phyloP scores from a whole-genome alignment of 1,140 invertebrate genomes.

The Sminthurinus signatus region DNA sequence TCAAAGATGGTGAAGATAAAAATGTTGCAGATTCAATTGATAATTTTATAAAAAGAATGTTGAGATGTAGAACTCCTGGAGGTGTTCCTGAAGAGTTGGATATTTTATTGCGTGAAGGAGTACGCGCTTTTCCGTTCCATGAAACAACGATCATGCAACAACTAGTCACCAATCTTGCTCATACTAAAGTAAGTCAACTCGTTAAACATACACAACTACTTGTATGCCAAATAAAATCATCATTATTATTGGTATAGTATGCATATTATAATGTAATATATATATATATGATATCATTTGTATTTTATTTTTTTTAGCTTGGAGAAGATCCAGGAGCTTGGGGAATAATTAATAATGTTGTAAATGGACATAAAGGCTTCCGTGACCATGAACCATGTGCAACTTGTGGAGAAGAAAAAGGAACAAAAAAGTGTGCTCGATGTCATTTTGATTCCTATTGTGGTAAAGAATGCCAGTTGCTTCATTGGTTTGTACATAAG shows the following conservation, averaged over 20 bases:
- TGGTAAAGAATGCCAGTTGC: slow-evolving; percentile 82
- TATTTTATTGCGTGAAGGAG: slow-evolving; percentile 68
- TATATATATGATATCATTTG: no score
- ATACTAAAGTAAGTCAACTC: slow-evolving; percentile 56
- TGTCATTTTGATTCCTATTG: slow-evolving; percentile 93
- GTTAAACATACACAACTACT: no score
- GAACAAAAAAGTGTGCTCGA: slow-evolving; percentile 87
- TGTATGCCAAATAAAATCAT: background rate
- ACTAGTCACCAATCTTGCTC: slow-evolving; percentile 63
- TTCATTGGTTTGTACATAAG: slow-evolving; percentile 96
- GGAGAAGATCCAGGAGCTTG: slow-evolving; percentile 54
- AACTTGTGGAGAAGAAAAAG: slow-evolving; percentile 82
- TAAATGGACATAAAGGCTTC: slow-evolving; percentile 79
- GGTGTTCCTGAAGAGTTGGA: slow-evolving; percentile 72
- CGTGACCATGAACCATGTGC: slow-evolving; percentile 66
- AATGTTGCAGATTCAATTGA: slow-evolving; percentile 41
- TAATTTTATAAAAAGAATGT: slow-evolving; percentile 48
- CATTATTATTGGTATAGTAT: background rate
- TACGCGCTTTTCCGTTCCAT: slow-evolving; percentile 79
- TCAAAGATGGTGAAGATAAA: slow-evolving; percentile 6
- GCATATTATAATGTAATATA: background rate
- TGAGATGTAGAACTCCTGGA: slow-evolving; percentile 68
- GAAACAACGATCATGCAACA: slow-evolving; percentile 80
- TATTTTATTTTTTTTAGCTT: slow-evolving; percentile 39
- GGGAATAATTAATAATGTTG: slow-evolving; percentile 67